A percentile compares a stretch with the other conserved stretches of the same genome.
Evolutionary conservation across 2,113 vertebrate species (phyloP).

Genomic region (Agapornis roseicollis): DNA sequence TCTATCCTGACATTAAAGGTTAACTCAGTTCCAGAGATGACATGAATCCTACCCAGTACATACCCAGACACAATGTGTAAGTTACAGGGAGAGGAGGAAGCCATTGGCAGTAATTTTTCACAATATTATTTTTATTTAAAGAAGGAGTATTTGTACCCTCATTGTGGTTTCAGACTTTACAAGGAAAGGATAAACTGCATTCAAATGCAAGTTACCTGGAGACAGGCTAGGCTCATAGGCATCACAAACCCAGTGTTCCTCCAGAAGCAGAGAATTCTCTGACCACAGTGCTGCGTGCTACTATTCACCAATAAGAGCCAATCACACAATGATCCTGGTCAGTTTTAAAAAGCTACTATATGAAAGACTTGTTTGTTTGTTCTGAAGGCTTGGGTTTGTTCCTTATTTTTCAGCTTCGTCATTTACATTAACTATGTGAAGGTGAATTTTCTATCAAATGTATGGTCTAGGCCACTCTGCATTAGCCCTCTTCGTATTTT

Average conservation of each 20-base stretch:
- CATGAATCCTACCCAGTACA: not conserved
- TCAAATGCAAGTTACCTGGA: not conserved
- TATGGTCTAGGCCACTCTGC: not conserved
- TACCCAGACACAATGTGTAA: not conserved
- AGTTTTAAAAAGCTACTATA: not conserved
- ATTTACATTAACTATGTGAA: not conserved
- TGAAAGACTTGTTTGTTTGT: not conserved
- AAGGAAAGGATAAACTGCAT: not conserved
- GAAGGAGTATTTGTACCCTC: not conserved
- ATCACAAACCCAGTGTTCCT: not conserved
- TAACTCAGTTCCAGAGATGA: conserved; percentile 8
- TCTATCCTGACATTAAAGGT: conserved; percentile 4
- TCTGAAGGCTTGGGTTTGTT: not conserved
- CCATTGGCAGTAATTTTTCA: not conserved
- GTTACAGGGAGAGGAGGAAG: not conserved
- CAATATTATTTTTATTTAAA: not conserved
- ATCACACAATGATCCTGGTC: not conserved
- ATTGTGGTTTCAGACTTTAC: not conserved
- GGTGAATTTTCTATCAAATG: not conserved
- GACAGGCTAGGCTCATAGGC: not conserved
- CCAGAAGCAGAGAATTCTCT: not conserved
- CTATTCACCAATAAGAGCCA: not conserved
- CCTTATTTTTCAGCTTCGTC: not conserved
- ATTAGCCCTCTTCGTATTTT: not conserved
- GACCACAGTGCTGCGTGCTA: not conserved